Evolutionary conservation across 2,797 vertebrate species (phyloP).

Genomic region (Gambusia yucatana): DNA sequence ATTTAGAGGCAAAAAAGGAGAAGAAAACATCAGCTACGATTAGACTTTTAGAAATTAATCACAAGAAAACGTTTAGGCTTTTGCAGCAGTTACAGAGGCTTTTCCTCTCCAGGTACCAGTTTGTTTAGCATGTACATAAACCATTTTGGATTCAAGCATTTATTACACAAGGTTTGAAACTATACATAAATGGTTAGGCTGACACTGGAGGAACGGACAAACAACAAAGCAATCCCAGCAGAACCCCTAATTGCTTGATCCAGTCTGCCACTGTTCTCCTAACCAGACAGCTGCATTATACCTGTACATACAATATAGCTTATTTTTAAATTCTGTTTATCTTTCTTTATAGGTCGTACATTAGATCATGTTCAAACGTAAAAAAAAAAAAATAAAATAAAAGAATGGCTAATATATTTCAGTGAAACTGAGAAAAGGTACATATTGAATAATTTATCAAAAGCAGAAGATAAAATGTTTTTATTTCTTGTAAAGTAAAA

Average conservation of each 20-base stretch:
- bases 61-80: slow-evolving; percentile 46
- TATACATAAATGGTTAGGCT: slow-evolving; percentile 43
- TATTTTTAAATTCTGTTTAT: slow-evolving; percentile 85
- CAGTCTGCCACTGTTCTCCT: slow-evolving; percentile 65
- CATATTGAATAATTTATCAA: slow-evolving; percentile 82
- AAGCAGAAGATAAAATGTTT: slow-evolving; percentile 76
- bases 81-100: slow-evolving; percentile 40
- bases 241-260: slow-evolving; percentile 58
- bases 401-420: slow-evolving; percentile 83
- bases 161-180: slow-evolving; percentile 42
- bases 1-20: slow-evolving; percentile 18
- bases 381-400: slow-evolving; percentile 61
- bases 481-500: slow-evolving; percentile 82
- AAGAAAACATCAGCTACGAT: slow-evolving; percentile 38
- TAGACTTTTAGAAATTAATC: slow-evolving; percentile 31
- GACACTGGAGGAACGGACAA: slow-evolving; percentile 45
- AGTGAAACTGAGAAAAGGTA: slow-evolving; percentile 79
- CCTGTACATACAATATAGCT: slow-evolving; percentile 85
- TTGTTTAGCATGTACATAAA: slow-evolving; percentile 68
- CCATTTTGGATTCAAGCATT: slow-evolving; percentile 51
- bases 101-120: slow-evolving; percentile 52
- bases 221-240: slow-evolving; percentile 51
- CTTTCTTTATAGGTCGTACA: slow-evolving; percentile 78
- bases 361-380: slow-evolving; percentile 75
- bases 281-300: slow-evolving; percentile 72